These are phyloP conservation scores for Hydra vulgaris DNA, from an alignment of 30 jellyfish, hydroid and myxozoan genomes.

Conservation along the genomic window DNA sequence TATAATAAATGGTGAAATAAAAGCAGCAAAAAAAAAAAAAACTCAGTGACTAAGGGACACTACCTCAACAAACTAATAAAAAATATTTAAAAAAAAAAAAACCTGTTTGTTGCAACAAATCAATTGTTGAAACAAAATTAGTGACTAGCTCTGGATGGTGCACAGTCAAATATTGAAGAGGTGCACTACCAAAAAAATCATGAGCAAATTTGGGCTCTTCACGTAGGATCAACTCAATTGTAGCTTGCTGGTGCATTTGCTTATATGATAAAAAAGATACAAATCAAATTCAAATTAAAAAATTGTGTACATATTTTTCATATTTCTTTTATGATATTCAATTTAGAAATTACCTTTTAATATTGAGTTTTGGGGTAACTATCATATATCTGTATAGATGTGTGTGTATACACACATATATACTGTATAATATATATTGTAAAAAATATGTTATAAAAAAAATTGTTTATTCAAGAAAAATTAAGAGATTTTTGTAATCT, in stretches of 20 bases:
- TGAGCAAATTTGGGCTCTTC: conserved; percentile 42
- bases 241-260: conserved; percentile 24
- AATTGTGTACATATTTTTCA: neutral
- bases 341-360: too few species aligned
- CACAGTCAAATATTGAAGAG: conserved; percentile 55
- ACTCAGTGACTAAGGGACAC: too few species aligned
- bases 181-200: conserved; percentile 56
- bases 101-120: conserved; percentile 44
- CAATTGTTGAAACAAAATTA: conserved; percentile 45
- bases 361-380: too few species aligned
- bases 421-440: too few species aligned
- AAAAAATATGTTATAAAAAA: too few species aligned
- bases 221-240: conserved; percentile 33
- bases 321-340: neutral
- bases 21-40: too few species aligned
- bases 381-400: too few species aligned
- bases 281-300: neutral
- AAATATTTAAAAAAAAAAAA: neutral
- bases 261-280: neutral
- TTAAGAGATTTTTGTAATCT: too few species aligned
- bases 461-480: too few species aligned
- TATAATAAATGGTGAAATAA: too few species aligned
- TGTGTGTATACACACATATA: too few species aligned
- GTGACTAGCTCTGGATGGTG: conserved; percentile 66
- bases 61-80: too few species aligned